A percentile compares a stretch with the other conserved stretches of the same genome.
Conservation (phyloP, 2,888 invertebrate genomes). For the Aspidiotus rigidus region DNA sequence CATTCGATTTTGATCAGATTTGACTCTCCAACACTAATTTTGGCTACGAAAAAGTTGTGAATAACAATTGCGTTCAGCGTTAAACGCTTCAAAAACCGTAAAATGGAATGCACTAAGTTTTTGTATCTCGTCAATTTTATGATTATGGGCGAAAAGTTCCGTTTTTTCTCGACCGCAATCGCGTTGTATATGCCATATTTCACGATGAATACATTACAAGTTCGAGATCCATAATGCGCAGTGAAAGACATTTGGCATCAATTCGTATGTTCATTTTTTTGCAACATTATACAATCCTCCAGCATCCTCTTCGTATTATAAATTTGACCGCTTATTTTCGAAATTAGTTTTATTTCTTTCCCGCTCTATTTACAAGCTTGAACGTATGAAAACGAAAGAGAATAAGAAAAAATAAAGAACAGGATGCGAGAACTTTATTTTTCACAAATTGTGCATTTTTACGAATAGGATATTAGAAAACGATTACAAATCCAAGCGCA, state of each 20-base stretch:
- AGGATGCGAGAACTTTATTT: background rate
- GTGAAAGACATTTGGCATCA: background rate
- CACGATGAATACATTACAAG: background rate
- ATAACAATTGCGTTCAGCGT: no score
- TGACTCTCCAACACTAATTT: no score
- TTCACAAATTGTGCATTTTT: slow-evolving; percentile 2
- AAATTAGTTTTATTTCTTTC: background rate
- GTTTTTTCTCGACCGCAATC: background rate
- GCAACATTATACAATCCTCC: background rate
- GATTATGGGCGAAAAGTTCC: no score
- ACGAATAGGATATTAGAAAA: slow-evolving; percentile 4
- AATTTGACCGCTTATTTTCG: slow-evolving; percentile 2
- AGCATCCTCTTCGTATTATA: background rate
- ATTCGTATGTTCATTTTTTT: background rate
- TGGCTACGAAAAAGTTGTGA: no score
- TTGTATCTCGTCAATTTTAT: no score
- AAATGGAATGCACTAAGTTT: no score
- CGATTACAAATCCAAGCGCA: background rate
- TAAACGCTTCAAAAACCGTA: no score
- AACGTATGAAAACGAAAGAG: background rate
- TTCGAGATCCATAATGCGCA: background rate
- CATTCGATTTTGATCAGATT: no score
- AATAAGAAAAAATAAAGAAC: background rate
- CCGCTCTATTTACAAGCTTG: no score
- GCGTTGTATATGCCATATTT: background rate